Base-by-base conservation (phyloP, 2,113 vertebrate genomes). In the Plecturocebus donacophilus region DNA sequence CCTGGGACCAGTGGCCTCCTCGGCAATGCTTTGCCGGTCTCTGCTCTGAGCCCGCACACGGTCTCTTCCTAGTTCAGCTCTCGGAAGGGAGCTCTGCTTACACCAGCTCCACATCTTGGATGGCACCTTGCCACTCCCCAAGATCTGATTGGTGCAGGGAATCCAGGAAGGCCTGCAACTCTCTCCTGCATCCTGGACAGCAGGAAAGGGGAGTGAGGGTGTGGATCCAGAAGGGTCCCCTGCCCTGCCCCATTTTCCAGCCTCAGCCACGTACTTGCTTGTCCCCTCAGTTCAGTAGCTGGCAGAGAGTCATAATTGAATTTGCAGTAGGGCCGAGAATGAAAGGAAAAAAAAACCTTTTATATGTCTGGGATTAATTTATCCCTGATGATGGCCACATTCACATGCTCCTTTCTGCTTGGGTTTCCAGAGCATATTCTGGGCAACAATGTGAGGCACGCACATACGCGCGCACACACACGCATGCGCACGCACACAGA, bases 281-380 rank as follows among this genome's bases (percentile, higher is more conserved):
- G 92, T 97, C 96, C 98, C 97, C 90, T 97, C 85, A 42, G 87
- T 96, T 96, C 98, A 92, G 97, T 97, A 98, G 98, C 97, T 98
- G 98, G 98, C 98, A 96, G 92, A 77, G 85, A 92, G 81, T 95
- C 86, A 40, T 98, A 96, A 98, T 97, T 97, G 98, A 97, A 98
- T 98, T 97, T 97, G 97, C 98, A 98, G 98, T 70, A 87, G 90
- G 95, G 87, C 96, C 73, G 94, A 98, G 97, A 97, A 97, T 94
- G 96, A 98, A 95, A 87, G 95, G 92, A 97, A 95, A 89, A 97
- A 96, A 94, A 61, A 64, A 64, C 35, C 3, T 66, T 96, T 96
- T 94, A 87, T 85, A 81, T 73, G 95, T 96, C 97, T 98, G 98
- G 98, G 94, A 97, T 97, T 97, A 95, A 98, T 97, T 97, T 97